Conservation (phyloP, 2,113 vertebrate genomes). For the Glaucidium brasilianum region DNA sequence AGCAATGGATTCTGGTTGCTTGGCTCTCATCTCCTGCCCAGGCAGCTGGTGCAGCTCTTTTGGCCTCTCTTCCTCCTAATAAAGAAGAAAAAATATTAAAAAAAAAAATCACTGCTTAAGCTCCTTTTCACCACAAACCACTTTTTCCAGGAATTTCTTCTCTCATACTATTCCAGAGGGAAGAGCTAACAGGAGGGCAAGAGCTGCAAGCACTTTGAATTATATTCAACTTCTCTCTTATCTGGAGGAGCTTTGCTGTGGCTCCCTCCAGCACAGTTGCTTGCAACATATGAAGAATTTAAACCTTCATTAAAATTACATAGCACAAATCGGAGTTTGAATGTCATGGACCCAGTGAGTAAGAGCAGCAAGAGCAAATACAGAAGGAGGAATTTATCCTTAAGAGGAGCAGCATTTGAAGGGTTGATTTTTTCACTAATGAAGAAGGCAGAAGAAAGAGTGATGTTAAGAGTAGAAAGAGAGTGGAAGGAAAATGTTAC, state of each 20-base stretch:
- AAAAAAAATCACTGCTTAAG: background rate
- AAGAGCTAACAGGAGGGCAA: background rate
- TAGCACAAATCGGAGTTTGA: background rate
- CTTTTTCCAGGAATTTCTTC: background rate
- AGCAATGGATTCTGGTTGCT: background rate
- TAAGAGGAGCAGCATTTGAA: background rate
- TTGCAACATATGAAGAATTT: background rate
- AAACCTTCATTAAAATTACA: background rate
- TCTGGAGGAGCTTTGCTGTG: background rate
- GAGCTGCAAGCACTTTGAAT: constrained; percentile 48
- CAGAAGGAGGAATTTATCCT: background rate
- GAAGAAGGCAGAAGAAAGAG: background rate
- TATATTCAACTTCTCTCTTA: background rate
- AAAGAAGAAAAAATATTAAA: background rate
- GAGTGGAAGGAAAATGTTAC: background rate
- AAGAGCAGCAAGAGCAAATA: background rate
- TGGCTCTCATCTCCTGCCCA: background rate
- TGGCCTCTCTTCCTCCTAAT: background rate
- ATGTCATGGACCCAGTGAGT: background rate
- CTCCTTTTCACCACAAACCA: background rate
- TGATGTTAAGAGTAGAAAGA: background rate
- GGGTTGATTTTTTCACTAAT: background rate
- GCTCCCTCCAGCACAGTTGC: constrained; percentile 38
- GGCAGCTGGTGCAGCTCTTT: background rate
- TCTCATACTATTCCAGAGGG: background rate